Evolutionary conservation across 1,140 invertebrate species (phyloP), one percentile per base, ranked within the genome.

Genomic region (Eufriesea mexicana): DNA sequence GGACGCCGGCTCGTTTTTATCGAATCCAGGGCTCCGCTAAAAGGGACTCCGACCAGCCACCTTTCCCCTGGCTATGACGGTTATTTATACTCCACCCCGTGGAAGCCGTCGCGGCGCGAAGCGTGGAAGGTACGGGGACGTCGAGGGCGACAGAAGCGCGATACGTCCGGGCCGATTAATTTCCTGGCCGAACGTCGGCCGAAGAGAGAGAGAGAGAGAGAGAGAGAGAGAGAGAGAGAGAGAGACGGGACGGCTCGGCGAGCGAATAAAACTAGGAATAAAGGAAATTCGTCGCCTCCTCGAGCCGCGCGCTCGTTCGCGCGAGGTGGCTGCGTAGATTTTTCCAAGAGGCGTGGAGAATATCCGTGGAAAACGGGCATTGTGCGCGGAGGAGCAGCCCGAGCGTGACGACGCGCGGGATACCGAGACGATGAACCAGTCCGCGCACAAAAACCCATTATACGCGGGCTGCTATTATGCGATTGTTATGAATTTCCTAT

Each of bases 401-500:
- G 83, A 91, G 86, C 92, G 91, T 93, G 90, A 92, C 92, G 91
- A 86, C 83, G 85, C 76, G 86, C 59, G 55, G 51, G 70, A 91
- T 85, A 80, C 80, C 25, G 16, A 18, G 16, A 25, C 25, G 49
- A 28, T 23, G 6, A 16, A 51, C 54, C 71, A 14, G 49, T 12
- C 49, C 55, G 9, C 59, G 57, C 23, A 79, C 70, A 78, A 78
- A 78, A 80, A 71, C 57, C 81, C 73, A 64, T 83, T 77, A 81
- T 72, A 79, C 72, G 79, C 85, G 79, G 84, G 67, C 61, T 84
- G n/a, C 91, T 85, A 92, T 94, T 93, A 92, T 93, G 89, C 91
- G 91, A 93, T 94, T 93, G 91, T 93, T 94, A 94, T 93, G 93
- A 94, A 93, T 93, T 94, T 92, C 91, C 92, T 94, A 94, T 94